Conservation (phyloP, 35 echinoderm and acorn worm genomes). For the Stichopus chloronotus region DNA sequence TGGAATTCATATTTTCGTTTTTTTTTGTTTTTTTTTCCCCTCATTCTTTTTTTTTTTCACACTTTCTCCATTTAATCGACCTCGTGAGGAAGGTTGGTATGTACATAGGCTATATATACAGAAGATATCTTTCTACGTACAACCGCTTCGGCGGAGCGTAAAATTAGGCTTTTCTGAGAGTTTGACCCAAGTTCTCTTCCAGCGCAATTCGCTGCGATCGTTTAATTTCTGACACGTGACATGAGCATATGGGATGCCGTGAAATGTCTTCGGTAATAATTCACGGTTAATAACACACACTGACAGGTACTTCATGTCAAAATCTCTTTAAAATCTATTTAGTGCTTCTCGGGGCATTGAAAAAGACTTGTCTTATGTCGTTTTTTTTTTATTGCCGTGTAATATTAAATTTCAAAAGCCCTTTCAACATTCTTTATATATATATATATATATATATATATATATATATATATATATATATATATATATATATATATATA, state of each 20-base stretch:
- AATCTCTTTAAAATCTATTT: conserved; percentile 27
- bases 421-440: background rate
- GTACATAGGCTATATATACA: background rate
- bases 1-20: background rate
- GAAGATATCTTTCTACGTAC: background rate
- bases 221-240: conserved; percentile 48
- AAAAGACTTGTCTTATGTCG: background rate
- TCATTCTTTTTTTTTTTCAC: background rate
- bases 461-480: too few relatives aligned
- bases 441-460: too few relatives aligned
- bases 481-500: too few relatives aligned
- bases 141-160: background rate
- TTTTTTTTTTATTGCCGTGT: background rate
- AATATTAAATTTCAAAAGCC: background rate
- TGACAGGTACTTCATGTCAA: conserved; percentile 47
- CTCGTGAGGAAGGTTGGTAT: too few relatives aligned
- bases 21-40: too few relatives aligned
- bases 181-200: background rate
- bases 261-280: conserved; percentile 33
- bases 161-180: conserved; percentile 43
- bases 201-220: conserved; percentile 13
- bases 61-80: conserved; percentile 17
- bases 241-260: conserved; percentile 42
- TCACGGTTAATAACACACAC: conserved; percentile 36
- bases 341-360: background rate